Conservation (phyloP, 2,888 invertebrate genomes). For the Megalurothrips usitatus region DNA sequence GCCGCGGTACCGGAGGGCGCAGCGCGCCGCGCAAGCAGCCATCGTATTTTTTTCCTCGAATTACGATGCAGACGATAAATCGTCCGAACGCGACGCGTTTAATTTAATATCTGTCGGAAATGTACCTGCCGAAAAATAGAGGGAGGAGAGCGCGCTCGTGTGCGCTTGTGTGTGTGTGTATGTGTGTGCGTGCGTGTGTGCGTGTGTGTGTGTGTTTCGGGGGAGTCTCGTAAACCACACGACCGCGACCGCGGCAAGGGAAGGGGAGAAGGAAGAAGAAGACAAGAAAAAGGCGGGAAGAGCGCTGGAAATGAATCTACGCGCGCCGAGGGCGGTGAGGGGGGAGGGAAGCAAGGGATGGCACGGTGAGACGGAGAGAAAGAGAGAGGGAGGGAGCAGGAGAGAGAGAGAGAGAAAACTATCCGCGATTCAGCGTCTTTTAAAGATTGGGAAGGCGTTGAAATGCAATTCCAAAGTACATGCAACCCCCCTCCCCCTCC, state of each 20-base stretch:
- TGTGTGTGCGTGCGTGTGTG: too few species aligned
- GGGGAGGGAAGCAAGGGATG: not conserved
- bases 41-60: conserved; percentile 8
- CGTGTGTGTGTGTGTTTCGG: too few species aligned
- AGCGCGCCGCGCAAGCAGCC: not conserved
- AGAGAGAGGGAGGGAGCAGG: not conserved
- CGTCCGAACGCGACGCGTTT: not conserved
- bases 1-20: too few species aligned
- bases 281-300: conserved; percentile 20
- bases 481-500: too few species aligned
- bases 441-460: conserved; percentile 24
- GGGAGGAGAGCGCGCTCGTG: not conserved
- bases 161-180: too few species aligned
- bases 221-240: not conserved
- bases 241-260: not conserved
- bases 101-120: conserved; percentile 27
- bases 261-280: not conserved
- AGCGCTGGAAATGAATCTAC: too few species aligned
- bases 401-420: not conserved
- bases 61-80: not conserved
- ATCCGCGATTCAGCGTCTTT: conserved; percentile 21
- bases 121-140: conserved; percentile 25
- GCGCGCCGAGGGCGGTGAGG: not conserved
- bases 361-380: too few species aligned
- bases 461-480: conserved; percentile 20